A percentile compares a stretch with the other conserved stretches of the same genome.
phyloP scores from a whole-genome alignment of 2,888 invertebrate species.

The Pardosa pseudoannulata region DNA sequence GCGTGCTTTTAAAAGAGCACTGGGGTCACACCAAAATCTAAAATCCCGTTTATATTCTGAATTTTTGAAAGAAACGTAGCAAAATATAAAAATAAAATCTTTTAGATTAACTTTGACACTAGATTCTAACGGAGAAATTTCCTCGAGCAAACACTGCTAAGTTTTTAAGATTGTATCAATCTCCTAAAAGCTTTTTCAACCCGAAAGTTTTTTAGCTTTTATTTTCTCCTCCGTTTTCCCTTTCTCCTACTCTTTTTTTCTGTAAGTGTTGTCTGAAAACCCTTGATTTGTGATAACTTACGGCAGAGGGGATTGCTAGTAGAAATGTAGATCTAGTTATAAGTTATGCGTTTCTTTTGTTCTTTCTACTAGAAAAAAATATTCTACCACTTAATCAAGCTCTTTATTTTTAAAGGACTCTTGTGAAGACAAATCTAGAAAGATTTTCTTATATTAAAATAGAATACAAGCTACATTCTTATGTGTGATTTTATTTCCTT shows the following conservation, averaged over 20 bases:
- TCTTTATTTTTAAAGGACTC: no score
- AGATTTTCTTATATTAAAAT: no score
- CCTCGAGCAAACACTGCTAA: background rate
- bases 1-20: no score
- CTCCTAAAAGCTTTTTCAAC: conserved; percentile 18
- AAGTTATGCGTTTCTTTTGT: no score
- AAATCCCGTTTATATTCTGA: conserved; percentile 26
- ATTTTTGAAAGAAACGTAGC: background rate
- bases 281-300: conserved; percentile 7
- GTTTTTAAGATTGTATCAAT: conserved; percentile 29
- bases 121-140: background rate
- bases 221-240: background rate
- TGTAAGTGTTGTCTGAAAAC: background rate
- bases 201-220: background rate
- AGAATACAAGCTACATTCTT: no score
- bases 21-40: no score
- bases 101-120: conserved; percentile 12
- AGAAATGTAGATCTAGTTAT: no score
- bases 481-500: no score
- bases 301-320: no score
- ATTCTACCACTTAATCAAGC: no score
- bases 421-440: no score
- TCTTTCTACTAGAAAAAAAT: no score
- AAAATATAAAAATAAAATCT: conserved; percentile 1
- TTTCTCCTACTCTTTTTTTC: background rate